phyloP scores from a whole-genome alignment of 2,113 vertebrate genomes.

The Aptenodytes forsteri region DNA sequence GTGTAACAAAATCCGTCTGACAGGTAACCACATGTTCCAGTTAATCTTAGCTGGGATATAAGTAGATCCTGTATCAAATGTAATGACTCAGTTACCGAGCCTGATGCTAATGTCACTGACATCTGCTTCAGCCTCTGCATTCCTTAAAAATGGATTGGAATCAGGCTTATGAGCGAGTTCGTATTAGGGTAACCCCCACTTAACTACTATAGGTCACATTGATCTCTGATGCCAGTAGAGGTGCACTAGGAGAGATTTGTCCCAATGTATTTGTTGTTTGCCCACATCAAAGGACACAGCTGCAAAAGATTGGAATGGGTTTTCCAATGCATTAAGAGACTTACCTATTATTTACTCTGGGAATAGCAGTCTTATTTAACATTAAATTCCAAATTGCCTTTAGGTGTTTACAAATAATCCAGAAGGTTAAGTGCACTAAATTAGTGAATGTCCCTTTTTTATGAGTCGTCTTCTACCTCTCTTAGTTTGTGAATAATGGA shows the following conservation, averaged over 20 bases:
- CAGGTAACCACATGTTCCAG: slow-evolving; percentile 20
- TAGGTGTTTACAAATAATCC: neutral
- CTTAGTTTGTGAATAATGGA: neutral
- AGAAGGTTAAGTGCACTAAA: neutral
- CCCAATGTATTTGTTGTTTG: neutral
- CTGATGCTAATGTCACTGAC: neutral
- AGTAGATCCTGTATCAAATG: neutral
- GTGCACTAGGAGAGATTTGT: neutral
- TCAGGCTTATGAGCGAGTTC: neutral
- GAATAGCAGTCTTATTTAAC: neutral
- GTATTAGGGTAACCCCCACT: neutral
- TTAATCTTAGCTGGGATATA: slow-evolving; percentile 15
- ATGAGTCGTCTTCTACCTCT: neutral
- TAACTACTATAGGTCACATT: neutral
- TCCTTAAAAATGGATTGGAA: neutral
- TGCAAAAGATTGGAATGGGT: neutral
- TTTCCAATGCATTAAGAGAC: neutral
- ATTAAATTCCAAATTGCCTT: neutral
- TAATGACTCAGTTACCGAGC: neutral
- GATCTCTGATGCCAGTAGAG: neutral
- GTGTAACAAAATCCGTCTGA: neutral
- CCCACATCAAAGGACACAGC: neutral
- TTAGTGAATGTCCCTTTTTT: neutral
- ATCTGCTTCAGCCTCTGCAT: neutral
- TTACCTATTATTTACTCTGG: slow-evolving; percentile 28